Conservation (phyloP, 2,797 vertebrate species). For the Fratercula arctica region DNA sequence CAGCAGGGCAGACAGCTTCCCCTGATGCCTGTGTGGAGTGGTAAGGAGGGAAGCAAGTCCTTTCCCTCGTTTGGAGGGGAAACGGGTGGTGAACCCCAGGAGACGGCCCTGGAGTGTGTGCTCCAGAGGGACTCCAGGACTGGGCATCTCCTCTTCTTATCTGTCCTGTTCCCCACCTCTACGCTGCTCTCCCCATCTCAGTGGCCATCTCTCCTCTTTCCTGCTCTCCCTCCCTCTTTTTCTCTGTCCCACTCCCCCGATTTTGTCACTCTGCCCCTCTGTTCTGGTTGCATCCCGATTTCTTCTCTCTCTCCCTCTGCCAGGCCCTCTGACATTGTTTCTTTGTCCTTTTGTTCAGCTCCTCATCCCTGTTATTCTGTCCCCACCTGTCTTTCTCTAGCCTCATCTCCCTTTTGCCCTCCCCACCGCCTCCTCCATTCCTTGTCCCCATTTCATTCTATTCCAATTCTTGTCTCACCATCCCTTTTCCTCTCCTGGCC, state of each 20-base stretch:
- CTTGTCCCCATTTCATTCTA: not conserved
- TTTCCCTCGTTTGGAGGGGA: too few species aligned
- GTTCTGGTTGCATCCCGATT: not conserved
- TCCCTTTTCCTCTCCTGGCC: not conserved
- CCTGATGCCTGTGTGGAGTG: too few species aligned
- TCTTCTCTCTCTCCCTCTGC: not conserved
- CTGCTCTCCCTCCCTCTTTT: not conserved
- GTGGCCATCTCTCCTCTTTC: not conserved
- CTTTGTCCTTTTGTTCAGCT: not conserved
- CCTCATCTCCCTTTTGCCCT: rapidly evolving
- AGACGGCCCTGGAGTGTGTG: too few species aligned
- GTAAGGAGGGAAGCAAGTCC: too few species aligned
- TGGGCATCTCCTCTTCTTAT: not conserved
- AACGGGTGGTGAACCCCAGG: rapidly evolving
- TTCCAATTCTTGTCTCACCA: too few species aligned
- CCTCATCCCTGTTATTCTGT: not conserved
- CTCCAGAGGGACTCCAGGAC: too few species aligned
- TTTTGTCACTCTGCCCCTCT: not conserved
- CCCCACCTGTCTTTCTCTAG: rapidly evolving
- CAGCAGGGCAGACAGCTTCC: not conserved
- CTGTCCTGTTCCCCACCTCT: not conserved
- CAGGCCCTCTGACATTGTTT: not conserved
- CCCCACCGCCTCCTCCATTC: not conserved
- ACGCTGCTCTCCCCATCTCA: not conserved
- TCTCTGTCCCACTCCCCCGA: not conserved